Evolutionary conservation across 2,888 invertebrate genomes (phyloP).

Genomic region (Drosophila longiperda): DNA sequence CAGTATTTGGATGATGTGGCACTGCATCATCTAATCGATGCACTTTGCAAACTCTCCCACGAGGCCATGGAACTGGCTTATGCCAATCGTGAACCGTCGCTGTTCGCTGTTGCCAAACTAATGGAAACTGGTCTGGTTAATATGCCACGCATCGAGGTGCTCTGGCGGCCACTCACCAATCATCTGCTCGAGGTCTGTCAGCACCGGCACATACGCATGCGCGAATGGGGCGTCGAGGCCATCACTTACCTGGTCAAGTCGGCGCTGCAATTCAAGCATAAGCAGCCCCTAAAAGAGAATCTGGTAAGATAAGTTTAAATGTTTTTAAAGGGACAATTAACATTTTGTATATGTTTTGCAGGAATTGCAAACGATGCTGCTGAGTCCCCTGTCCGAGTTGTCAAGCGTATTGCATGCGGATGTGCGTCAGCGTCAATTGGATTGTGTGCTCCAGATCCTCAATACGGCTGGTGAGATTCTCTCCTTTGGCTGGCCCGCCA

Average conservation of each 20-base stretch:
- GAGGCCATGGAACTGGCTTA: slow-evolving; percentile 99
- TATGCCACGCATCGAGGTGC: slow-evolving; percentile 95
- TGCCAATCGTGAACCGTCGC: slow-evolving; percentile 97
- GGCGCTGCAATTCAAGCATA: slow-evolving; percentile 94
- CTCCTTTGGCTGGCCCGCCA: slow-evolving; percentile 97
- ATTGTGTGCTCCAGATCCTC: slow-evolving; percentile 96
- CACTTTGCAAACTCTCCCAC: slow-evolving; percentile 96
- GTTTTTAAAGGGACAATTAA: neutral
- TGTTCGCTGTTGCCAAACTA: slow-evolving; percentile 99
- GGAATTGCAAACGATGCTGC: slow-evolving; percentile 93
- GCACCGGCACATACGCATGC: slow-evolving; percentile 96
- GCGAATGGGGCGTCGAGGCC: slow-evolving; percentile 99
- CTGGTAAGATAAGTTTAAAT: slow-evolving; percentile 86
- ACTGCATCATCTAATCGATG: slow-evolving; percentile 97
- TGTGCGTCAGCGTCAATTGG: slow-evolving; percentile 96
- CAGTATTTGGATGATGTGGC: slow-evolving; percentile 97
- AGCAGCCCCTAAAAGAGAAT: slow-evolving; percentile 92
- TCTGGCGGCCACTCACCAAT: slow-evolving; percentile 97
- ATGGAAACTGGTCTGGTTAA: slow-evolving; percentile 98
- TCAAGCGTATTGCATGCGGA: slow-evolving; percentile 96
- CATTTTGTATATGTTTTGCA: slow-evolving; percentile 59
- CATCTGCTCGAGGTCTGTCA: slow-evolving; percentile 98
- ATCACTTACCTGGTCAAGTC: slow-evolving; percentile 97
- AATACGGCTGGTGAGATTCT: slow-evolving; percentile 97
- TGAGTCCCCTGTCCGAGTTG: slow-evolving; percentile 96